These are phyloP conservation scores for Keiferia lycopersicella DNA, from an alignment of 2,888 invertebrate genomes.

Conservation along the genomic window DNA sequence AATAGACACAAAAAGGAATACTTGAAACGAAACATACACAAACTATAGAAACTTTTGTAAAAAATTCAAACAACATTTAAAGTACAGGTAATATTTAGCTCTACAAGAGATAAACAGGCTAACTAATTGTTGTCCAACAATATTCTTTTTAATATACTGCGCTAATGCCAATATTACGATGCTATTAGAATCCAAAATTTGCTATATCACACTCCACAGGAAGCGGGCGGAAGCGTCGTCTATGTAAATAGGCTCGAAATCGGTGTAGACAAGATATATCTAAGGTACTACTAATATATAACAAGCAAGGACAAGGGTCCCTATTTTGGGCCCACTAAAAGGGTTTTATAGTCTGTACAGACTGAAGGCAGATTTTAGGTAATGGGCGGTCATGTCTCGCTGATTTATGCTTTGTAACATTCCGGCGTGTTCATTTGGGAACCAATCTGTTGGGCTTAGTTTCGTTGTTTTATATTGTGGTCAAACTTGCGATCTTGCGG, in stretches of 20 bases:
- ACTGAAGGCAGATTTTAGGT: constrained; percentile 4
- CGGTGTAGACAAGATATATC: constrained; percentile 7
- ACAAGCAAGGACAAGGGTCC: constrained; percentile 8
- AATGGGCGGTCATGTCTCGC: not conserved
- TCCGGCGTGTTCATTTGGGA: not conserved
- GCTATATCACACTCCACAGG: too few species aligned
- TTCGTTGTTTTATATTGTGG: not conserved
- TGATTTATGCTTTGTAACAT: constrained; percentile 11
- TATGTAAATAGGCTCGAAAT: not conserved
- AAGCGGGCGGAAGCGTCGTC: not conserved
- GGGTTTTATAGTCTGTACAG: constrained; percentile 6
- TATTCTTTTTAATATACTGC: too few species aligned
- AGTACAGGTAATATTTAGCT: too few species aligned
- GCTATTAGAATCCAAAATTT: too few species aligned
- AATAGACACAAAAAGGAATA: too few species aligned
- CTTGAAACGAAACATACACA: too few species aligned
- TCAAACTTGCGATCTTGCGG: not conserved
- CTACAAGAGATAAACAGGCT: too few species aligned
- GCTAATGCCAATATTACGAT: too few species aligned
- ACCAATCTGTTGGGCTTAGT: not conserved
- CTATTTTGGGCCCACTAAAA: constrained; percentile 12
- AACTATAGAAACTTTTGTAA: too few species aligned
- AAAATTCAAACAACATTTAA: too few species aligned
- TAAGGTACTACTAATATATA: constrained; percentile 2
- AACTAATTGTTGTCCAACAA: too few species aligned